A percentile compares a stretch with the other conserved stretches of the same genome.
Conservation (phyloP, 1,140 invertebrate genomes). For the Cydia splendana region DNA sequence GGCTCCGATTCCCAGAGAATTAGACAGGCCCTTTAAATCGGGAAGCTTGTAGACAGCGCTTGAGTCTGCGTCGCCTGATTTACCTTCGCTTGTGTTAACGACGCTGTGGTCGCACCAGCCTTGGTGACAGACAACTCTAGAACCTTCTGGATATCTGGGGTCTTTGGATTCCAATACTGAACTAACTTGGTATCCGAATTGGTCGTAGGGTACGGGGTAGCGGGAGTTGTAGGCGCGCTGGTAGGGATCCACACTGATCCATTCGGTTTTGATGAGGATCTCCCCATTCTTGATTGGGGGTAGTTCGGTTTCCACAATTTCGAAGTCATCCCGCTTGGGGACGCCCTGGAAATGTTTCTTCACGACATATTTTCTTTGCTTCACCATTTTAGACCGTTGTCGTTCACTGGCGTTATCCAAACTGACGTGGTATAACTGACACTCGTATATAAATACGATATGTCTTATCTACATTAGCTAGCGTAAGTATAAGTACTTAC, state of each 20-base stretch:
- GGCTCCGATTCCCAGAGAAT: slow-evolving; percentile 55
- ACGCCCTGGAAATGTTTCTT: slow-evolving; percentile 66
- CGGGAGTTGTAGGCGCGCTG: slow-evolving; percentile 57
- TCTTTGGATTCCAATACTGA: slow-evolving; percentile 55
- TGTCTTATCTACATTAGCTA: neutral
- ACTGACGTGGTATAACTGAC: neutral
- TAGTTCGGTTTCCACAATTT: slow-evolving; percentile 70
- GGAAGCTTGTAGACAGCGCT: slow-evolving; percentile 53
- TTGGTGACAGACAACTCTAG: slow-evolving; percentile 76
- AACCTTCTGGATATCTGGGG: slow-evolving; percentile 79
- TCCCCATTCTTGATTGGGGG: slow-evolving; percentile 67
- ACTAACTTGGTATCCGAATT: slow-evolving; percentile 71
- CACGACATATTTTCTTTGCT: slow-evolving; percentile 65
- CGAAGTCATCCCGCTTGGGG: slow-evolving; percentile 68
- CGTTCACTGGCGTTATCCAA: slow-evolving; percentile 9
- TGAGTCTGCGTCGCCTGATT: neutral
- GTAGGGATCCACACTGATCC: slow-evolving; percentile 80
- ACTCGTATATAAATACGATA: neutral
- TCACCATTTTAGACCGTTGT: slow-evolving; percentile 54
- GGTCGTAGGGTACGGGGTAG: slow-evolving; percentile 56
- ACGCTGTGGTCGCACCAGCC: slow-evolving; percentile 82
- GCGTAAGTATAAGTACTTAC: no score
- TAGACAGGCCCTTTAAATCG: slow-evolving; percentile 55
- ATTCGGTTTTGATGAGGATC: slow-evolving; percentile 75
- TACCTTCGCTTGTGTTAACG: slow-evolving; percentile 38